Percentiles rank a stretch among this genome's conserved stretches.
These are phyloP conservation scores for Oncopodura yosiiana DNA, from an alignment of 1,140 invertebrate species.

Conservation along the genomic window DNA sequence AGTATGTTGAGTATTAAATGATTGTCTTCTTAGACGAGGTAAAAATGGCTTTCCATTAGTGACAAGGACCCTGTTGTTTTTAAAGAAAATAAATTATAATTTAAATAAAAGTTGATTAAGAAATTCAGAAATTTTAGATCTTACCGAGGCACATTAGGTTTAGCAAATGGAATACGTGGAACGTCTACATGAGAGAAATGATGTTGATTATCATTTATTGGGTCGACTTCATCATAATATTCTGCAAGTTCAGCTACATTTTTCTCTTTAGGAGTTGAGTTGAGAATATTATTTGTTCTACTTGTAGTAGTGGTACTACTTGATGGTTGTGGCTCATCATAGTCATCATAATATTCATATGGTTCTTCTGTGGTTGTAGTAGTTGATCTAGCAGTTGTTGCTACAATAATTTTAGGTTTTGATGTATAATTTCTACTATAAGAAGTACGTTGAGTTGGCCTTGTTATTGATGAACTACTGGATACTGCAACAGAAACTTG, in stretches of 20 bases:
- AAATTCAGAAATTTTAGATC: too few relatives aligned
- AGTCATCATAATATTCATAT: slow-evolving; percentile 29
- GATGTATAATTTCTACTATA: too few relatives aligned
- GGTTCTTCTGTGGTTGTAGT: slow-evolving; percentile 21
- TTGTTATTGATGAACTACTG: not conserved
- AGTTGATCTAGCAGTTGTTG: not conserved
- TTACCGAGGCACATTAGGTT: slow-evolving; percentile 34
- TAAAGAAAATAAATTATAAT: too few relatives aligned
- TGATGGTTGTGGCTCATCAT: slow-evolving; percentile 17
- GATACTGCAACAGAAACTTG: slow-evolving; percentile 2
- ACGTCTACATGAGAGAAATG: slow-evolving; percentile 34
- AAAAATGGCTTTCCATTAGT: slow-evolving; percentile 35
- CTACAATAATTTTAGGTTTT: not conserved
- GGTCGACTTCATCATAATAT: slow-evolving; percentile 27
- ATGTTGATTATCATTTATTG: slow-evolving; percentile 27
- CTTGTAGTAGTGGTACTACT: not conserved
- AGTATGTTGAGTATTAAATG: slow-evolving; percentile 6
- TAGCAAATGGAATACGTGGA: slow-evolving; percentile 34
- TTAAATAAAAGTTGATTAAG: too few relatives aligned
- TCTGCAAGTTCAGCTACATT: slow-evolving; percentile 3
- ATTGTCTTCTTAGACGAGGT: slow-evolving; percentile 29
- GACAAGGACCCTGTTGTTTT: too few relatives aligned
- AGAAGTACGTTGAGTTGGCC: too few relatives aligned
- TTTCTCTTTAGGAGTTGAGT: not conserved
- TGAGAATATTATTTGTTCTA: not conserved